phyloP scores from a whole-genome alignment of 2,113 vertebrate species.

The Amphilophus citrinellus region DNA sequence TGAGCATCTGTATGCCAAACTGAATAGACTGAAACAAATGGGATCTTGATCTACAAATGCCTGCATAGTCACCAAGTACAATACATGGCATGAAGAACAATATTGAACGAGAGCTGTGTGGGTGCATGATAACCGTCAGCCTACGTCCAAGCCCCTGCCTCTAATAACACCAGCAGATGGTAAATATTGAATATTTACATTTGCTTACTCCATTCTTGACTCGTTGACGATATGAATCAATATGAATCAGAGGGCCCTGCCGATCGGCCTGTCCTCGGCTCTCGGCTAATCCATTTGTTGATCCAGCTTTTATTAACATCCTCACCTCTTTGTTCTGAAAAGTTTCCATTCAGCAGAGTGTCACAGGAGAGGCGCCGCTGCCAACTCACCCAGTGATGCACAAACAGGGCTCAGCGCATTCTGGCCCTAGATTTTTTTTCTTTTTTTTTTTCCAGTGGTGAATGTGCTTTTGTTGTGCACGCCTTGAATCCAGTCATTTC shows the following conservation, averaged over 20 bases:
- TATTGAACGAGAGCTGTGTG: conserved; percentile 68
- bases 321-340: conserved; percentile 67
- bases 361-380: neutral
- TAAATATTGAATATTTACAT: conserved; percentile 88
- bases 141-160: conserved; percentile 72
- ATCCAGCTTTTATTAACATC: conserved; percentile 77
- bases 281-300: conserved; percentile 71
- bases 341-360: conserved; percentile 39
- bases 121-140: conserved; percentile 61
- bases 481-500: conserved; percentile 55
- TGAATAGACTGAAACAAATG: conserved; percentile 56
- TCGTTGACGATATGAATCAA: conserved; percentile 78
- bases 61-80: conserved; percentile 51
- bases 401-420: neutral
- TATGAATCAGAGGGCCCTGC: conserved; percentile 63
- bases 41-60: conserved; percentile 70
- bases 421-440: neutral
- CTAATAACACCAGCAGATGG: conserved; percentile 81
- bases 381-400: neutral
- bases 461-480: conserved; percentile 8
- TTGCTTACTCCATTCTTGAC: conserved; percentile 78
- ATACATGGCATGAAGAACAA: conserved; percentile 58
- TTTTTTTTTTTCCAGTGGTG: neutral
- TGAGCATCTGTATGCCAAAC: conserved; percentile 29
- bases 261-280: conserved; percentile 50